phyloP scores from a whole-genome alignment of 2,113 vertebrate species.

The Ia io region DNA sequence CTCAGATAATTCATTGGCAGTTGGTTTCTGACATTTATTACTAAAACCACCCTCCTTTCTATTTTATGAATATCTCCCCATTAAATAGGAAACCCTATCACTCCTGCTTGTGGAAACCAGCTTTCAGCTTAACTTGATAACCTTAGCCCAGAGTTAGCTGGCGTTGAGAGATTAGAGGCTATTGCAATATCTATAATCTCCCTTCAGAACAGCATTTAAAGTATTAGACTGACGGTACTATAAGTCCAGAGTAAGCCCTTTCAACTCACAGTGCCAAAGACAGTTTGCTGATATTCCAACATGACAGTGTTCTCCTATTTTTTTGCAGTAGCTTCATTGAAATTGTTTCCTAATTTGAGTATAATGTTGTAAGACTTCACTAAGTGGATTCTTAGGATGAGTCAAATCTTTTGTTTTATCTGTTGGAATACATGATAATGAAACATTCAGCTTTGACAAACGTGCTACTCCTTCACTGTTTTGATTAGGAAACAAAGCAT shows the following conservation, averaged over 20 bases:
- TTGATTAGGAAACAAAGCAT: not conserved
- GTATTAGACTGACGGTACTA: not conserved
- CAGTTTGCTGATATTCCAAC: not conserved
- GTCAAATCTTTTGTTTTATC: not conserved
- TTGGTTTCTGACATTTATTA: slow-evolving; percentile 34
- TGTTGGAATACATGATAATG: not conserved
- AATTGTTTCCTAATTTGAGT: not conserved
- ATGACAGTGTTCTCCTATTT: not conserved
- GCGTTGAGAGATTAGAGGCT: not conserved
- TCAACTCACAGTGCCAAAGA: not conserved
- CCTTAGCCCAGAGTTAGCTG: not conserved
- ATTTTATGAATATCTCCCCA: not conserved
- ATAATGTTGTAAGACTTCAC: not conserved
- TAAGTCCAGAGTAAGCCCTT: not conserved
- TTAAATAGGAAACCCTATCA: not conserved
- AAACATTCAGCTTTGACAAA: not conserved
- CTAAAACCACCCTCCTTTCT: not conserved
- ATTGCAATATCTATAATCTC: not conserved
- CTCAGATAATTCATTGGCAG: not conserved
- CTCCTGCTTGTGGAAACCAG: not conserved
- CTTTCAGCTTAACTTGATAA: slow-evolving; percentile 19
- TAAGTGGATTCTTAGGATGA: not conserved
- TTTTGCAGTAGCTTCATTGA: not conserved
- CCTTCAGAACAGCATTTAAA: not conserved
- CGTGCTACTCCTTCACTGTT: not conserved